Evolutionary conservation across 2,113 vertebrate genomes (phyloP).

Genomic region (Dinomys branickii): DNA sequence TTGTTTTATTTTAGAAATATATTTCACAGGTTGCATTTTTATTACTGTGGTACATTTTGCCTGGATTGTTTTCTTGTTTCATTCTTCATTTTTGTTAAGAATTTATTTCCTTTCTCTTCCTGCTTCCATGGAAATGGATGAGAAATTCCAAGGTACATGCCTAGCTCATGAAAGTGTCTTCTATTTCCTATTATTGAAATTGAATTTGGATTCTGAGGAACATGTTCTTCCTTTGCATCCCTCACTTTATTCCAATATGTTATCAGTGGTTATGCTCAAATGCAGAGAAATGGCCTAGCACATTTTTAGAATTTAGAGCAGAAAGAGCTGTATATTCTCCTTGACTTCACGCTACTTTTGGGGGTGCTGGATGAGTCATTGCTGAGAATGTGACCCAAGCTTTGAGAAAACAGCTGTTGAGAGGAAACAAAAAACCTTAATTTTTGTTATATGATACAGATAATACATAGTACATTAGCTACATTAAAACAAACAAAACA

Average conservation of each 20-base stretch:
- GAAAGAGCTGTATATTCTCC: not conserved
- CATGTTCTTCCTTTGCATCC: not conserved
- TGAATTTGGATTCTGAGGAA: conserved; percentile 35
- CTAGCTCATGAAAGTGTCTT: not conserved
- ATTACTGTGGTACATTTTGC: conserved; percentile 33
- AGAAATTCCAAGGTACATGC: not conserved
- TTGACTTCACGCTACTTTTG: not conserved
- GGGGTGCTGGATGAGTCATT: not conserved
- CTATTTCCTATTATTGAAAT: not conserved
- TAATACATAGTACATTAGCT: not conserved
- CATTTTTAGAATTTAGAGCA: not conserved
- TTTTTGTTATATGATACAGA: conserved; percentile 5
- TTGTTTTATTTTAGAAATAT: conserved; percentile 46
- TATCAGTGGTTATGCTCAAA: not conserved
- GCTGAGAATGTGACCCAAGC: not conserved
- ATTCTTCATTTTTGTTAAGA: conserved; percentile 28
- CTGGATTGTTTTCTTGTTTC: conserved; percentile 5
- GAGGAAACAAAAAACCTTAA: not conserved
- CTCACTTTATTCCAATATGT: rapidly evolving
- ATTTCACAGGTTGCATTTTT: conserved; percentile 28
- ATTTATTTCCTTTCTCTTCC: conserved; percentile 14
- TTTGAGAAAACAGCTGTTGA: conserved; percentile 12
- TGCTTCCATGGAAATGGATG: not conserved
- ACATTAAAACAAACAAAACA: not conserved
- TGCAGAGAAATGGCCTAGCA: not conserved